A percentile compares a stretch with the other conserved stretches of the same genome.
Evolutionary conservation across 2,888 invertebrate genomes (phyloP).

Genomic region (Alentia gelatinosa): DNA sequence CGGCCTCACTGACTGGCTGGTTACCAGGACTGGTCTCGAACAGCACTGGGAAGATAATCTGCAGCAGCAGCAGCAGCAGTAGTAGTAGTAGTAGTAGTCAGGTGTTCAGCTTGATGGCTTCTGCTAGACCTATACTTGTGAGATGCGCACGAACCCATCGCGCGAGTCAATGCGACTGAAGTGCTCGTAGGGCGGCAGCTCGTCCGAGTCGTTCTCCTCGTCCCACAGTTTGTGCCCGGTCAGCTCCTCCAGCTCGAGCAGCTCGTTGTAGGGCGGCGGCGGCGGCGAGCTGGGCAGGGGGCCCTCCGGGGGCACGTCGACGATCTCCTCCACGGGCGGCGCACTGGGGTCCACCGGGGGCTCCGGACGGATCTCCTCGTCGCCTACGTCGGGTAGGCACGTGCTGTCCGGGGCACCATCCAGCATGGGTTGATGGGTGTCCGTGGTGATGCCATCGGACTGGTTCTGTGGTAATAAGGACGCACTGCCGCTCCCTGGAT

Average conservation of each 20-base stretch:
- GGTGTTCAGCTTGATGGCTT: not conserved
- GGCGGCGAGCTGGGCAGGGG: slow-evolving; percentile 37
- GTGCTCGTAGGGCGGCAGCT: slow-evolving; percentile 42
- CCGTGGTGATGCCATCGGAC: not conserved
- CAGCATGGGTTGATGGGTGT: slow-evolving; percentile 38
- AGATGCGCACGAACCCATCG: slow-evolving; percentile 26
- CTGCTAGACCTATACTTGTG: not conserved
- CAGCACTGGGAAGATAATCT: too few species aligned
- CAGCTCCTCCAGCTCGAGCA: slow-evolving; percentile 32
- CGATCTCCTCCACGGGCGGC: slow-evolving; percentile 39
- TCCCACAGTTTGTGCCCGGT: slow-evolving; percentile 19
- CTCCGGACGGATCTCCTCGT: not conserved
- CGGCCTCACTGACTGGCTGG: not conserved
- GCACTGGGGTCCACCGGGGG: slow-evolving; percentile 25
- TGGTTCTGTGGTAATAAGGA: slow-evolving; percentile 19
- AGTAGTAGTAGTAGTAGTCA: too few species aligned
- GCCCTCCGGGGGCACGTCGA: slow-evolving; percentile 9
- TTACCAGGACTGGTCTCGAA: too few species aligned
- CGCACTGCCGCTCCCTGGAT: slow-evolving; percentile 1
- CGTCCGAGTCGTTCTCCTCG: slow-evolving; percentile 37
- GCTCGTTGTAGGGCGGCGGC: slow-evolving; percentile 37
- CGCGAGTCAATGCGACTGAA: slow-evolving; percentile 21
- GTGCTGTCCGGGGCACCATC: slow-evolving; percentile 27
- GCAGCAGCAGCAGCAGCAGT: not conserved
- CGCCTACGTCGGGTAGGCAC: not conserved